Percentiles rank a stretch among this genome's conserved stretches.
Evolutionary conservation across 2,888 invertebrate genomes (phyloP).

Genomic region (Automeris io): DNA sequence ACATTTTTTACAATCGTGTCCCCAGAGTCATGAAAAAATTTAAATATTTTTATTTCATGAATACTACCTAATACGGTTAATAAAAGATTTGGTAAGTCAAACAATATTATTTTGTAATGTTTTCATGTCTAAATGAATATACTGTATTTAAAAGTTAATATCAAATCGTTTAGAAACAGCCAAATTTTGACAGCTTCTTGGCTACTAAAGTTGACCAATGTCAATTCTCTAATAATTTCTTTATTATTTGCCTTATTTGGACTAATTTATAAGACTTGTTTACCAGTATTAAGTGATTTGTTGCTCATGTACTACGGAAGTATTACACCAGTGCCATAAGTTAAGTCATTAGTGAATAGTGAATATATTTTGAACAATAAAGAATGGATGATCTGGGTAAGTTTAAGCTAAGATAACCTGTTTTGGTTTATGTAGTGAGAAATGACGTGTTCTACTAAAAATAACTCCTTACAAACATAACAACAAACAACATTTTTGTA

Average conservation of each 20-base stretch:
- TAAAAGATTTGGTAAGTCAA: no score
- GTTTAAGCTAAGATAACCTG: conserved; percentile 70
- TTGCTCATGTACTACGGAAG: conserved; percentile 16
- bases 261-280: conserved; percentile 36
- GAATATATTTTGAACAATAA: conserved; percentile 17
- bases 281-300: conserved; percentile 34
- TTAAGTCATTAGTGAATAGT: conserved; percentile 17
- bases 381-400: conserved; percentile 73
- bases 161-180: conserved; percentile 17
- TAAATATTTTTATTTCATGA: background rate
- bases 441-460: conserved; percentile 61
- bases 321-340: conserved; percentile 21
- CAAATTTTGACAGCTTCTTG: conserved; percentile 21
- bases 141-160: no score
- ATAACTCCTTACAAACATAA: conserved; percentile 38
- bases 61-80: no score
- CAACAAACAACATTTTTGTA: no score
- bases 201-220: conserved; percentile 21
- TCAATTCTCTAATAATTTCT: conserved; percentile 34
- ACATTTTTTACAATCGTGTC: no score
- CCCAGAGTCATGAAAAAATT: background rate
- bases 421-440: conserved; percentile 40
- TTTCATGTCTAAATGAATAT: no score
- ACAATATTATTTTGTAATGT: no score
- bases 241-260: conserved; percentile 42